Conservation (phyloP, 2,113 vertebrate species). For the Cricetomys ansorgei region DNA sequence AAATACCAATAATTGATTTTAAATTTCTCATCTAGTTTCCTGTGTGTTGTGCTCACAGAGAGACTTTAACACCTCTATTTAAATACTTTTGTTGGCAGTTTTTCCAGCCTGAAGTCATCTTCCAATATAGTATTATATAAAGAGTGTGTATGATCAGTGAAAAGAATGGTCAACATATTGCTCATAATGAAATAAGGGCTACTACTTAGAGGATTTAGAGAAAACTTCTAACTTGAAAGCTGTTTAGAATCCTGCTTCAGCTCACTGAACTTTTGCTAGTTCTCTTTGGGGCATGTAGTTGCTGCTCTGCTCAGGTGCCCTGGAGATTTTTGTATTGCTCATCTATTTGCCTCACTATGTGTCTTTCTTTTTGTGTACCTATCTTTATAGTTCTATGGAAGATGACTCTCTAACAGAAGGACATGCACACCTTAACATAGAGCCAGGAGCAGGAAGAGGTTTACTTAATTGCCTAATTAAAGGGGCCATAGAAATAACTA, state of each 20-base stretch:
- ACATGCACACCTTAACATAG: neutral
- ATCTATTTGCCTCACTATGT: fast-evolving
- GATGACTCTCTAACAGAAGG: fast-evolving
- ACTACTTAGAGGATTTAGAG: neutral
- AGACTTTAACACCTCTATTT: neutral
- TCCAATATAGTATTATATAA: neutral
- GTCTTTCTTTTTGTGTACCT: neutral
- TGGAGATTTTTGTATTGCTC: neutral
- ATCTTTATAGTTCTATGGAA: neutral
- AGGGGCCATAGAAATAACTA: neutral
- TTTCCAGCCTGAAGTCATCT: neutral
- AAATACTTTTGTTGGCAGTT: neutral
- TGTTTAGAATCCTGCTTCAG: neutral
- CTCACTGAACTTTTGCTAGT: neutral
- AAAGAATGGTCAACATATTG: neutral
- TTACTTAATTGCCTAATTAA: fast-evolving
- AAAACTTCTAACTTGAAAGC: neutral
- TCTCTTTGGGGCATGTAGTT: fast-evolving
- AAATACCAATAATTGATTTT: constrained; percentile 4
- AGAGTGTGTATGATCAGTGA: neutral
- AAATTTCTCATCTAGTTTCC: neutral
- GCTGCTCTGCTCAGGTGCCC: neutral
- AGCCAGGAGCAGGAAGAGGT: neutral
- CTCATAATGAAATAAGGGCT: neutral
- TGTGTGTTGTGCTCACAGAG: neutral